Base-by-base conservation (phyloP, 2,888 invertebrate species). In the Galerucella nymphaeae region DNA sequence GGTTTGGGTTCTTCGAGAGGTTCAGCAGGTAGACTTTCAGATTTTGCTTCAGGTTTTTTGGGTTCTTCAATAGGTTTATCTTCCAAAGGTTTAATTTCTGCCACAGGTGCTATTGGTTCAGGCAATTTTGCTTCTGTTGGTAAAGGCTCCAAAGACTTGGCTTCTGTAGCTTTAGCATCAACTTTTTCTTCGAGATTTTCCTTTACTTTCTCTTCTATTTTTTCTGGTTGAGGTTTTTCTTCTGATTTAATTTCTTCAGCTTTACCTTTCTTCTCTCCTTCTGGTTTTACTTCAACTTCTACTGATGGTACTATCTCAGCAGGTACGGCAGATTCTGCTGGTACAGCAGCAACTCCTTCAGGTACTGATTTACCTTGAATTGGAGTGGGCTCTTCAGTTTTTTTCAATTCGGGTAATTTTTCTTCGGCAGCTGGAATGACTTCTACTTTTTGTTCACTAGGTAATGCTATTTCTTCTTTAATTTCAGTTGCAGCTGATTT, bases 21-120 rank as follows among this genome's bases (percentile, higher is more conserved):
- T 85, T 82, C 80, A 63, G 79, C 78, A 65, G 68, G 59, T 20
- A 61, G 23, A 5, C 58, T 58, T 13, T 72, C 66, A 23, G 84
- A 65, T 85, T 86, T 78, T 84, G 84, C 55, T 74, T 84, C 65
- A 83, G 84, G 73, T 82, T 84, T 79, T 75, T 84, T 83, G 10
- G 83, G 82, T 78, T 71, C 73, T 77, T 76, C 78, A 16, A 76
- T 16, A 8, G 75, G 74, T 67, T 76, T 72, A n/a, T 70, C 74
- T 58, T 77, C 73, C 13, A 68, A 42, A 10, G 74, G 75, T 20
- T 64, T 48, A 45, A 58, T 66, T 42, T 71, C 73, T 1, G 41
- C 9, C 2, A n/a, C 50, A 45, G 76, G 75, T 14, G 62, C 68
- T 30, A 8, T 8, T 16, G 65, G 70, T 70, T 77, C 76, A 48